Evolutionary conservation across 2,888 invertebrate species (phyloP).

Genomic region (Danaus chrysippus): DNA sequence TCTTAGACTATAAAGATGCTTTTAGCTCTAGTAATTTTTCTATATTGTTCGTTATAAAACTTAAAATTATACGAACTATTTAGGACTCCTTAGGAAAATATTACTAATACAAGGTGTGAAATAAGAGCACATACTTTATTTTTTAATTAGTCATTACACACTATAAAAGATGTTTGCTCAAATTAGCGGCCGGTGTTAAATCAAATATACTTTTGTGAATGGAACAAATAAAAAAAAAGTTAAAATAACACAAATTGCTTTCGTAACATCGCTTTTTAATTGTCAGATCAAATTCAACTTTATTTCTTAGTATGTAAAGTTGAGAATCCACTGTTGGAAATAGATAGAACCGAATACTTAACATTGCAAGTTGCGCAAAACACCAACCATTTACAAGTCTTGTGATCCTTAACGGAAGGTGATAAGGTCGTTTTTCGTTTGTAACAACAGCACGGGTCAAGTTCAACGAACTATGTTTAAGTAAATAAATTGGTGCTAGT

Average conservation of each 20-base stretch:
- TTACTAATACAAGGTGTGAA: background rate
- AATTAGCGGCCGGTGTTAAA: constrained; percentile 42
- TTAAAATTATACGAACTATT: no score
- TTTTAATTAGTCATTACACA: constrained; percentile 2
- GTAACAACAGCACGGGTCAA: constrained; percentile 25
- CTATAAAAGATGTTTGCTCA: constrained; percentile 29
- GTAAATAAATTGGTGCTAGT: constrained; percentile 64
- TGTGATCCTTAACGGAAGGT: constrained; percentile 18
- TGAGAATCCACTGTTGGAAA: constrained; percentile 13
- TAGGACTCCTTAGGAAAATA: background rate
- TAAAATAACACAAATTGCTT: constrained; percentile 41
- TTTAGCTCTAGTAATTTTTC: no score
- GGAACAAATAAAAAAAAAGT: constrained; percentile 46
- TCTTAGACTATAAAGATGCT: no score
- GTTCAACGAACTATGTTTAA: constrained; percentile 64
- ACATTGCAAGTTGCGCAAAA: constrained; percentile 19
- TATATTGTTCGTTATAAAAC: no score
- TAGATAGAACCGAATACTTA: constrained; percentile 20
- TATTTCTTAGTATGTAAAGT: constrained; percentile 12
- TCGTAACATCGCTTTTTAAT: constrained; percentile 2
- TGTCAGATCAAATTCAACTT: constrained; percentile 1
- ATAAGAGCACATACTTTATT: background rate
- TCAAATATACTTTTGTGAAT: constrained; percentile 50
- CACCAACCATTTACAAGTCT: constrained; percentile 18
- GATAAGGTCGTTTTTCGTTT: constrained; percentile 28